These are phyloP conservation scores for Gulo gulo DNA, from an alignment of 2,113 vertebrate genomes.

Conservation along the genomic window DNA sequence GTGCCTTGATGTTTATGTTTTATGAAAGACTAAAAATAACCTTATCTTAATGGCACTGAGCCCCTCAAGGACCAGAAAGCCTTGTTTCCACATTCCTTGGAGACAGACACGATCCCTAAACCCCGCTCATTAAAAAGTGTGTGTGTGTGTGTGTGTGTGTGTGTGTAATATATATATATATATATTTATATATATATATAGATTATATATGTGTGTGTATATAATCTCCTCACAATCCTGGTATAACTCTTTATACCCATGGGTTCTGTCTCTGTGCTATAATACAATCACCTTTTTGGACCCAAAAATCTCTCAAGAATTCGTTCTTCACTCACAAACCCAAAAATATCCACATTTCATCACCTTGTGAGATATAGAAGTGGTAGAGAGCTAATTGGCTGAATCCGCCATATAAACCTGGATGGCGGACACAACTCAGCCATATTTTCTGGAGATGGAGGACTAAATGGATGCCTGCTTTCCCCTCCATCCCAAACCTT, in stretches of 20 bases:
- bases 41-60: not conserved
- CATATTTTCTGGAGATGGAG: not conserved
- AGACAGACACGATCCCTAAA: not conserved
- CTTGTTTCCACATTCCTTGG: not conserved
- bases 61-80: not conserved
- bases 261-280: not conserved
- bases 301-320: not conserved
- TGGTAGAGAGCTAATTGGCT: not conserved
- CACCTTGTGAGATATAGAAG: not conserved
- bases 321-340: not conserved
- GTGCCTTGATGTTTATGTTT: not conserved
- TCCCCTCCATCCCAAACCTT: not conserved
- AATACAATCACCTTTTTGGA: not conserved
- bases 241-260: not conserved
- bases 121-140: not conserved
- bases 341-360: not conserved
- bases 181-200: too few relatives aligned
- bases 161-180: too few relatives aligned
- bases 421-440: not conserved
- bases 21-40: not conserved
- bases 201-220: not conserved
- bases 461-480: not conserved
- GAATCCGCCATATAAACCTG: not conserved
- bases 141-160: too few relatives aligned
- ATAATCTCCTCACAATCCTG: not conserved